Conservation (phyloP, 2,113 vertebrate species). For the Dunckerocampus dactyliophorus region DNA sequence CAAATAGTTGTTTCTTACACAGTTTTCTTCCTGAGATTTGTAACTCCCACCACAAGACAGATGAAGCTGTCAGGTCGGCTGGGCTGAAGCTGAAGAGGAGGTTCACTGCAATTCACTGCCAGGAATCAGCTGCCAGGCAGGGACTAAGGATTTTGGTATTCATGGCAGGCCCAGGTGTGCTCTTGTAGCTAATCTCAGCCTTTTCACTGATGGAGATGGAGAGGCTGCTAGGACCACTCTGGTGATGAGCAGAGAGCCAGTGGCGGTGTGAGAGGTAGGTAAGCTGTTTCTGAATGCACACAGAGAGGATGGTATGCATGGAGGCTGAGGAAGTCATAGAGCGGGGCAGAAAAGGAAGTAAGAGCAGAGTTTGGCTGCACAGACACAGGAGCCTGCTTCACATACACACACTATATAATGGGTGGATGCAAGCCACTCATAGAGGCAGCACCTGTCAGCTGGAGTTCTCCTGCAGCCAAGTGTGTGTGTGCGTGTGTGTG, state of each 20-base stretch:
- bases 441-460: slow-evolving; percentile 10
- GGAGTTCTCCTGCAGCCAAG: slow-evolving; percentile 8
- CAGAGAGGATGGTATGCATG: not conserved
- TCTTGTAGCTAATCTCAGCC: slow-evolving; percentile 55
- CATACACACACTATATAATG: not conserved
- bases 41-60: slow-evolving; percentile 41
- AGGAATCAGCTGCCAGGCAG: slow-evolving; percentile 46
- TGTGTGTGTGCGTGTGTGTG: too few relatives aligned
- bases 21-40: slow-evolving; percentile 49
- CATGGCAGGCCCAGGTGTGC: slow-evolving; percentile 58
- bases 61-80: slow-evolving; percentile 56
- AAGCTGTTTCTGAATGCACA: slow-evolving; percentile 56
- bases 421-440: slow-evolving; percentile 7
- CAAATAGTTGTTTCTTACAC: slow-evolving; percentile 40
- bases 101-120: slow-evolving; percentile 50
- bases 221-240: slow-evolving; percentile 49
- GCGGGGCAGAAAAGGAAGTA: slow-evolving; percentile 25
- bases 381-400: slow-evolving; percentile 19
- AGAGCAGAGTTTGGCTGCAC: slow-evolving; percentile 43
- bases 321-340: slow-evolving; percentile 2
- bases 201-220: slow-evolving; percentile 57
- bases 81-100: slow-evolving; percentile 40
- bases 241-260: slow-evolving; percentile 55
- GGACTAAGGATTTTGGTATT: slow-evolving; percentile 54
- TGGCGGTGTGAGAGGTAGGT: slow-evolving; percentile 41